A percentile compares a stretch with the other conserved stretches of the same genome.
These are phyloP conservation scores for Tetragonula clypearis DNA, from an alignment of 1,140 invertebrate genomes.

Conservation along the genomic window DNA sequence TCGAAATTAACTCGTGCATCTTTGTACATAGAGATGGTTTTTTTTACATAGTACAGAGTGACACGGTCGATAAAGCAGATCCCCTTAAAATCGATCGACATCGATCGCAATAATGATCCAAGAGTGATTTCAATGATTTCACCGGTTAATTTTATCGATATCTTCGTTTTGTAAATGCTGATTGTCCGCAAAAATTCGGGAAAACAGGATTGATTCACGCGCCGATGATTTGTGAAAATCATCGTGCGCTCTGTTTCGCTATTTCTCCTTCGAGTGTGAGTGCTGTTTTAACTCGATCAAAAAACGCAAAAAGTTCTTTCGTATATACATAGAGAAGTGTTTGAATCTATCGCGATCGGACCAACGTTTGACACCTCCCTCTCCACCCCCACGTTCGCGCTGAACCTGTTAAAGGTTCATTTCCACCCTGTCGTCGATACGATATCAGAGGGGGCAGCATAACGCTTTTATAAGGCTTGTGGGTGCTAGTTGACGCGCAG, in stretches of 20 bases:
- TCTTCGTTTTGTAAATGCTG: not conserved
- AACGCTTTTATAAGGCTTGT: not conserved
- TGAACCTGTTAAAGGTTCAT: slow-evolving; percentile 29
- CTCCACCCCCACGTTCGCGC: not conserved
- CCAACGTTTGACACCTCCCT: not conserved
- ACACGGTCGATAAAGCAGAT: not conserved
- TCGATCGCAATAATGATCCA: not conserved
- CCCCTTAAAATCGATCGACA: not conserved
- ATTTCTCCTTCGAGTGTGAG: too few species aligned
- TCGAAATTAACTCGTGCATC: not conserved
- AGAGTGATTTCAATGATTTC: not conserved
- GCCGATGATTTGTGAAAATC: too few species aligned
- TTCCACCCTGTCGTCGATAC: slow-evolving; percentile 19
- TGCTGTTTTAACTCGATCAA: too few species aligned
- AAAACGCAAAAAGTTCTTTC: not conserved
- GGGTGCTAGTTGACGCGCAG: not conserved
- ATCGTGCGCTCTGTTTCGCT: not conserved
- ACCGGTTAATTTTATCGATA: not conserved
- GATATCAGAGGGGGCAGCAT: not conserved
- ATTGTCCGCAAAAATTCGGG: not conserved
- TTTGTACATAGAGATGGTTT: not conserved
- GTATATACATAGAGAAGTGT: not conserved
- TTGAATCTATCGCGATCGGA: not conserved
- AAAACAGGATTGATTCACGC: too few species aligned
- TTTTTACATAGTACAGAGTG: not conserved